These are phyloP conservation scores for Physella acuta DNA, from an alignment of 1,140 invertebrate genomes.

Conservation along the genomic window DNA sequence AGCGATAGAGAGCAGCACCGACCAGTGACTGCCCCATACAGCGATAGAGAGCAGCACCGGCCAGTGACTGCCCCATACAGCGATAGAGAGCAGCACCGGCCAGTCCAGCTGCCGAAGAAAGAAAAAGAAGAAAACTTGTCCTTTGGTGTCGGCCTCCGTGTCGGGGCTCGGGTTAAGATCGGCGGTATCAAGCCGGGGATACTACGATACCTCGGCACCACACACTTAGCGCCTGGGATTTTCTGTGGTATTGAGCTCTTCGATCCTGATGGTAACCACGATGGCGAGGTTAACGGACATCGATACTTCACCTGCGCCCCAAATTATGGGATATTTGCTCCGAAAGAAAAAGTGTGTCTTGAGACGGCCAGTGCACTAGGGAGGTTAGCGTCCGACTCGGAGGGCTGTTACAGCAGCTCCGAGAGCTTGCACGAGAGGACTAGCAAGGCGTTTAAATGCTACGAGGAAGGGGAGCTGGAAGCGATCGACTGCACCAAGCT, in stretches of 20 bases:
- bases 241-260: slow-evolving; percentile 58
- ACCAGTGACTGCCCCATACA: no score
- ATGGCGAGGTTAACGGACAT: slow-evolving; percentile 55
- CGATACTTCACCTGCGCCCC: slow-evolving; percentile 55
- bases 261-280: slow-evolving; percentile 55
- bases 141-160: slow-evolving; percentile 15
- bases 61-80: no score
- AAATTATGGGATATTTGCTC: slow-evolving; percentile 58
- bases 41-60: no score
- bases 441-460: slow-evolving; percentile 21
- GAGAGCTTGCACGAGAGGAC: slow-evolving; percentile 15
- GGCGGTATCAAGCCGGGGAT: slow-evolving; percentile 47
- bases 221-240: slow-evolving; percentile 51
- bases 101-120: background rate
- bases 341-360: slow-evolving; percentile 48
- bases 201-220: slow-evolving; percentile 46
- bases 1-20: no score
- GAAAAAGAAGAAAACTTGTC: slow-evolving; percentile 3
- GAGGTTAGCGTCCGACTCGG: slow-evolving; percentile 1
- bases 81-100: background rate
- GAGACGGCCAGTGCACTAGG: slow-evolving; percentile 13
- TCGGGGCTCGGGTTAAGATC: slow-evolving; percentile 44
- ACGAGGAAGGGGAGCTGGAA: slow-evolving; percentile 20
- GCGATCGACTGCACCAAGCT: slow-evolving; percentile 14
- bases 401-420: slow-evolving; percentile 16